Evolutionary conservation across 2,888 invertebrate genomes (phyloP).

Genomic region (Tetranychus piercei): DNA sequence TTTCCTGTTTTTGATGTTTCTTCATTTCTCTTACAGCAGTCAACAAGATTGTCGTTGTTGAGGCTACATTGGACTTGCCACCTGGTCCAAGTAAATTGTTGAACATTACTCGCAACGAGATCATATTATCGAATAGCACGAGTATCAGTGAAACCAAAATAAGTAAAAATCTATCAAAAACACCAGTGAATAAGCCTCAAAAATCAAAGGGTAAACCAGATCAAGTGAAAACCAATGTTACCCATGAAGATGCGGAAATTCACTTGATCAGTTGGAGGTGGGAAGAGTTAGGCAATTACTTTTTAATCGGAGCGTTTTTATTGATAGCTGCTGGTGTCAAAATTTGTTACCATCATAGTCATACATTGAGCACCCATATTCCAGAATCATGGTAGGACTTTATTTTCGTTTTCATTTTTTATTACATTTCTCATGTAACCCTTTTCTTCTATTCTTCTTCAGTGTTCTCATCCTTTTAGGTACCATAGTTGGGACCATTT

Average conservation of each 20-base stretch:
- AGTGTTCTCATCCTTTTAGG: conserved; percentile 39
- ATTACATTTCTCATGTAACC: conserved; percentile 22
- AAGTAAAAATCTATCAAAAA: not conserved
- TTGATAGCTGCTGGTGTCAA: conserved; percentile 19
- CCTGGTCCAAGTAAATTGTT: too few species aligned
- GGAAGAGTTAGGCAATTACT: conserved; percentile 6
- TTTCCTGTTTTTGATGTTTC: too few species aligned
- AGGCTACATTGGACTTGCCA: too few species aligned
- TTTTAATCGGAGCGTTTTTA: conserved; percentile 11
- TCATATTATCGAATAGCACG: too few species aligned
- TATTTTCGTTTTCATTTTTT: not conserved
- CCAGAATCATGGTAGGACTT: conserved; percentile 20
- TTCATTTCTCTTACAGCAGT: too few species aligned
- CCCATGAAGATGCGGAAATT: not conserved
- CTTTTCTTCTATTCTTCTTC: conserved; percentile 28
- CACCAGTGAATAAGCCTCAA: not conserved
- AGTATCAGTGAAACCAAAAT: not conserved
- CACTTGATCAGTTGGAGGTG: conserved; percentile 11
- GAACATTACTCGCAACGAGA: too few species aligned
- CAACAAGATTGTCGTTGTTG: too few species aligned
- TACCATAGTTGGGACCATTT: conserved; percentile 34
- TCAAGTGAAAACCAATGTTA: not conserved
- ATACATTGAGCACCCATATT: conserved; percentile 14
- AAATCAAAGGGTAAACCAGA: not conserved
- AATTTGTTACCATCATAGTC: conserved; percentile 19